These are phyloP conservation scores for Poecile atricapillus DNA, from an alignment of 2,113 vertebrate species.

Conservation along the genomic window DNA sequence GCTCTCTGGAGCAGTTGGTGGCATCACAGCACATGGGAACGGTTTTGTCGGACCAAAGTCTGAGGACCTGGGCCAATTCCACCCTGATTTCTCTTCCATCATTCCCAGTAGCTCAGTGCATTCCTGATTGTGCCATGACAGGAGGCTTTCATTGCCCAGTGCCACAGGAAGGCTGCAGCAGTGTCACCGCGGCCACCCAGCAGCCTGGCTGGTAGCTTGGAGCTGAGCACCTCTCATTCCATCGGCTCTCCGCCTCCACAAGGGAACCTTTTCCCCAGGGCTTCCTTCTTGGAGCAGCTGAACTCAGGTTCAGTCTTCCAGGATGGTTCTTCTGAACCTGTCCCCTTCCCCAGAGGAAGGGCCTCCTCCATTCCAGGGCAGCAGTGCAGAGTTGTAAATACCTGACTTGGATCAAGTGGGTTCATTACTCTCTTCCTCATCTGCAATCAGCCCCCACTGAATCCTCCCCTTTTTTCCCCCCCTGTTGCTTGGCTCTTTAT, in stretches of 20 bases:
- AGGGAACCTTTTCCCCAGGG: background rate
- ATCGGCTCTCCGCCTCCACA: background rate
- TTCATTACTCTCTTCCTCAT: background rate
- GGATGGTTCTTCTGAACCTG: background rate
- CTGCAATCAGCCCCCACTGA: background rate
- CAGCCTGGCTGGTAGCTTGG: background rate
- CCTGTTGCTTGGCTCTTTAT: constrained; percentile 36
- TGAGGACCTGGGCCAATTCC: constrained; percentile 54
- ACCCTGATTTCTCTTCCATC: background rate
- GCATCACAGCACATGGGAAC: background rate
- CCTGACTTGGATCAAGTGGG: background rate
- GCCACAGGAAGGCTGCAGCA: constrained; percentile 6
- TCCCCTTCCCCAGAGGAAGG: background rate
- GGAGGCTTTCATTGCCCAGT: background rate
- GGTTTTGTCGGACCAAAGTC: constrained; percentile 64
- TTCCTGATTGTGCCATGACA: constrained; percentile 56
- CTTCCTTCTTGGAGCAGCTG: constrained; percentile 41
- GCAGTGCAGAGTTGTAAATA: constrained; percentile 6
- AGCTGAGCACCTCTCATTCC: constrained; percentile 12
- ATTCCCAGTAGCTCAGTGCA: constrained; percentile 58
- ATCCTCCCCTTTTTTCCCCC: background rate
- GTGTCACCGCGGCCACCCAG: background rate
- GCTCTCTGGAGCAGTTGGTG: background rate
- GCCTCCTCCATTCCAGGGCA: constrained; percentile 43
- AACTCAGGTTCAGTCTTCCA: constrained; percentile 44